Evolutionary conservation across 2,797 vertebrate genomes (phyloP).

Genomic region (Cirrhinus mrigala): DNA sequence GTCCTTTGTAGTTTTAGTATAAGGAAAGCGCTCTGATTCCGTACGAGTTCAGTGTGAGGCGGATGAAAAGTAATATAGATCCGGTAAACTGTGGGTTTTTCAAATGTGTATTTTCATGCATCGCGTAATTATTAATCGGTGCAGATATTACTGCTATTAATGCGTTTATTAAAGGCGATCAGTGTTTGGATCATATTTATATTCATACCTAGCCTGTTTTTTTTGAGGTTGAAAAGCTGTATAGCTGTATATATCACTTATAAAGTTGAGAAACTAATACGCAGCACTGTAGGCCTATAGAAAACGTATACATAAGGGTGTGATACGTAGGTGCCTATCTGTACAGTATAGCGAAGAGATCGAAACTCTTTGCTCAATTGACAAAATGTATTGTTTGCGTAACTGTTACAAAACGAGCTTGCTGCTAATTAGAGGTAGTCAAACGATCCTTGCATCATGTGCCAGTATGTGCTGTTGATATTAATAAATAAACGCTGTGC

Average conservation of each 20-base stretch:
- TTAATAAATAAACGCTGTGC: slow-evolving; percentile 25
- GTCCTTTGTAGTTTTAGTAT: neutral
- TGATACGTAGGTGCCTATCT: neutral
- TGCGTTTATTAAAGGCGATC: neutral
- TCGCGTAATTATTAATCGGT: too few relatives aligned
- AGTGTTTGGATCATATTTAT: neutral
- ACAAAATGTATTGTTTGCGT: slow-evolving; percentile 37
- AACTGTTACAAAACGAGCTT: slow-evolving; percentile 29
- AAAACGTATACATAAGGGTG: neutral
- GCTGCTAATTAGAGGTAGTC: neutral
- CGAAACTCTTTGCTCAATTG: neutral
- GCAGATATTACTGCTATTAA: neutral
- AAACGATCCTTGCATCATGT: neutral
- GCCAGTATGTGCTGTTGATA: neutral
- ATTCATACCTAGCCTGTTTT: neutral
- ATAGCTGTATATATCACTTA: too few relatives aligned
- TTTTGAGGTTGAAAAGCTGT: neutral
- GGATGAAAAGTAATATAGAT: neutral
- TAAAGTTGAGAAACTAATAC: slow-evolving; percentile 9
- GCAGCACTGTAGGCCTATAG: neutral
- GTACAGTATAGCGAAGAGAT: neutral
- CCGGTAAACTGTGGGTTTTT: neutral
- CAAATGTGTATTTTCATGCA: neutral
- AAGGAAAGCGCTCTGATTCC: neutral
- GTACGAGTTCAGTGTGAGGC: neutral